Evolutionary conservation across 2,113 vertebrate genomes (phyloP).

Genomic region (Dromiciops gliroides): DNA sequence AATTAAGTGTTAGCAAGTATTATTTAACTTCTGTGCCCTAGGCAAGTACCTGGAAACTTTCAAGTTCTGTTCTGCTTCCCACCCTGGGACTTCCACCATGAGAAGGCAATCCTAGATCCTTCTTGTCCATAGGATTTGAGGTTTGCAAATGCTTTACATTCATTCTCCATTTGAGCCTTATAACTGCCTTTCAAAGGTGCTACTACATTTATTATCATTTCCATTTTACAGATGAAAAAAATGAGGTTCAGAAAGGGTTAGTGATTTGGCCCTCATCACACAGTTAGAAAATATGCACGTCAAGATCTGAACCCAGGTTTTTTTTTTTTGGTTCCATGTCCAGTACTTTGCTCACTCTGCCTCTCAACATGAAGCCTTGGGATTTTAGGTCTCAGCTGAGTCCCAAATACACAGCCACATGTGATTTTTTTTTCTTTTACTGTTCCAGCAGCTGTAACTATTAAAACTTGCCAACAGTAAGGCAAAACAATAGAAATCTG

Average conservation of each 20-base stretch:
- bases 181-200: neutral
- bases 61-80: neutral
- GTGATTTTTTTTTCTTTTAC: neutral
- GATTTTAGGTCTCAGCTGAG: slow-evolving; percentile 16
- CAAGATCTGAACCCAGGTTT: neutral
- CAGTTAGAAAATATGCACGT: neutral
- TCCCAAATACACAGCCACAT: neutral
- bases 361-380: neutral
- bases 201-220: neutral
- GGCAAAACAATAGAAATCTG: slow-evolving; percentile 10
- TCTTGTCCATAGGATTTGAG: neutral
- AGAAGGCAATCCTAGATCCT: neutral
- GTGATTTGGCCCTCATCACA: neutral
- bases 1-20: neutral
- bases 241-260: neutral
- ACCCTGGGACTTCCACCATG: neutral
- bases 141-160: neutral
- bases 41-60: neutral
- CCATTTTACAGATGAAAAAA: neutral
- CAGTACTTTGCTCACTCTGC: neutral
- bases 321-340: neutral
- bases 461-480: slow-evolving; percentile 20
- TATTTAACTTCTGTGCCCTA: neutral
- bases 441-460: neutral
- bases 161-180: neutral